A percentile compares a stretch with the other conserved stretches of the same genome.
phyloP scores from a whole-genome alignment of 2,888 invertebrate genomes.

The Pycnomerus fuliginosus region DNA sequence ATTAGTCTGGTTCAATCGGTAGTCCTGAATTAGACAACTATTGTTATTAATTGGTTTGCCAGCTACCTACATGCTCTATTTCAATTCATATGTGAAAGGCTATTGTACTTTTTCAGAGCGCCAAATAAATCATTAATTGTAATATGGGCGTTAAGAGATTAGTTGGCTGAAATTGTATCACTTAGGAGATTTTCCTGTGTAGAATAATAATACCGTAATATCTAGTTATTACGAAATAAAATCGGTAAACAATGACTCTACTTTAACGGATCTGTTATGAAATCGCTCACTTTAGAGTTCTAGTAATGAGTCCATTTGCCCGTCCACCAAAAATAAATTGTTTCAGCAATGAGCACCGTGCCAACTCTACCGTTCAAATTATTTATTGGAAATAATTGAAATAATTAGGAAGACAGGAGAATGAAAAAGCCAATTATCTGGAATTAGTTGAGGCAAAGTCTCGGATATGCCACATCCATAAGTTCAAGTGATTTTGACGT shows the following conservation, averaged over 20 bases:
- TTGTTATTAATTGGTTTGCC: too few relatives aligned
- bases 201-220: slow-evolving; percentile 13
- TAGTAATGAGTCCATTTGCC: slow-evolving; percentile 9
- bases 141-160: slow-evolving; percentile 12
- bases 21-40: too few relatives aligned
- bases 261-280: slow-evolving; percentile 6
- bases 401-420: too few relatives aligned
- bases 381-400: too few relatives aligned
- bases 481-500: slow-evolving; percentile 22
- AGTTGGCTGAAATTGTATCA: slow-evolving; percentile 9
- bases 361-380: slow-evolving; percentile 4
- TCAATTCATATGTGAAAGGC: too few relatives aligned
- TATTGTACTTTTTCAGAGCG: too few relatives aligned
- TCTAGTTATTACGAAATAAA: slow-evolving; percentile 15
- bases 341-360: slow-evolving; percentile 2
- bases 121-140: slow-evolving; percentile 16
- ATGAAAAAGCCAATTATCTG: slow-evolving; percentile 11
- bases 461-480: slow-evolving; percentile 13
- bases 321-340: slow-evolving; percentile 13
- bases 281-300: not conserved
- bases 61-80: too few relatives aligned
- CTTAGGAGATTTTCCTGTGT: slow-evolving; percentile 12
- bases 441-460: slow-evolving; percentile 9
- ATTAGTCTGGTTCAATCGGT: too few relatives aligned
- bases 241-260: slow-evolving; percentile 14